phyloP scores from a whole-genome alignment of 2,113 vertebrate genomes.

The Sphyrna mokarran region DNA sequence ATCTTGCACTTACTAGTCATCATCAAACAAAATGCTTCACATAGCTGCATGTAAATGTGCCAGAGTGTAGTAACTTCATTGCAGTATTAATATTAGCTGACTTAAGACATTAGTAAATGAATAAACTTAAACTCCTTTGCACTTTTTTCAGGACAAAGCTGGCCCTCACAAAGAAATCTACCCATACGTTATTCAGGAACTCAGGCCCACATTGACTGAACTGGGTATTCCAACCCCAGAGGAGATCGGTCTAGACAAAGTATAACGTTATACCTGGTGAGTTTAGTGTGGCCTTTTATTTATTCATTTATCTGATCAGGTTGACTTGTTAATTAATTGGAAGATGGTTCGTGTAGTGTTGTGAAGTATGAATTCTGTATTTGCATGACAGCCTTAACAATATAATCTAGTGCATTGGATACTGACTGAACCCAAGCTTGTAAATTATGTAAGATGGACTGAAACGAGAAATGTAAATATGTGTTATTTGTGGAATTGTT shows the following conservation, averaged over 20 bases:
- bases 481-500: not conserved
- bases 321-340: not conserved
- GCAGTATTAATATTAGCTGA: no score
- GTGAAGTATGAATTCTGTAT: not conserved
- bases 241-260: conserved; percentile 82
- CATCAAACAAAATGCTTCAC: not conserved
- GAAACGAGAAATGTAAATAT: not conserved
- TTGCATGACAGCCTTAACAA: not conserved
- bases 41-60: not conserved
- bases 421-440: not conserved
- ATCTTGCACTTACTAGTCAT: not conserved
- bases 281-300: not conserved
- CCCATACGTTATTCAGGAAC: conserved; percentile 90
- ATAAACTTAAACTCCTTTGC: not conserved
- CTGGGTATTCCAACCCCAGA: conserved; percentile 95
- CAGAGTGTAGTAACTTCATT: no score
- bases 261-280: conserved; percentile 49
- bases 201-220: conserved; percentile 85
- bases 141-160: conserved; percentile 74
- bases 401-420: not conserved
- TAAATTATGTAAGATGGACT: not conserved
- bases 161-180: conserved; percentile 93
- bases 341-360: not conserved
- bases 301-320: not conserved
- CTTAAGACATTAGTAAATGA: no score